Evolutionary conservation across 2,797 vertebrate species (phyloP), one percentile per base, ranked within the genome.

Genomic region (Gymnodraco acuticeps): DNA sequence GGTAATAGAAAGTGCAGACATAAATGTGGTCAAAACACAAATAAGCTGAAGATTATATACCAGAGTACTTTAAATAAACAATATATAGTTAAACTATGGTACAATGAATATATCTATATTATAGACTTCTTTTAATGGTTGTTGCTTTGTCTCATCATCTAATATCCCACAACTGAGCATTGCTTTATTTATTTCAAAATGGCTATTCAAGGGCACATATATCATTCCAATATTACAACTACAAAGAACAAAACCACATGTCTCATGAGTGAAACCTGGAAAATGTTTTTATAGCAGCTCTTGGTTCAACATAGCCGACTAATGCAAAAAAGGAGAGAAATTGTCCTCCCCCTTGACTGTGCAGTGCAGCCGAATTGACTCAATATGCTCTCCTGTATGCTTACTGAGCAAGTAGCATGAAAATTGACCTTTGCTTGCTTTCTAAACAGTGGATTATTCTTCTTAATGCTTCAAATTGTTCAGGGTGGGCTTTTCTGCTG

Each of bases 361-460:
- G 80, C 81, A 77, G 70, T 45, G 50, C 73, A 53, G 85, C 83
- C 83, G 80, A 91, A 94, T 88, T 76, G 88, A 93, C 91, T 88
- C 68, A 81, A 88, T 91, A 83, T 73, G 75, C 82, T 87, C 81
- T 87, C 75, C 85, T 92, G 81, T 83, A 81, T 75, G 89, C 84
- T 90, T 91, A 89, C 89, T 75, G 91, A 87, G 90, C 90, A 90
- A 91, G 90, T 68, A 93, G 91, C 88, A 85, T 93, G 87, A 88
- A 95, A 91, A 94, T 93, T 89, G 93, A 95, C 92, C 91, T 94
- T 94, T 93, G 88, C 93, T 87, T 88, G 89, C 85, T 93, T 94
- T 94, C 84, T 91, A 91, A 94, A 93, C 89, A 88, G 86, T 88
- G 87, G 88, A 93, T 94, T 90, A 88, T 92, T 91, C 82, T 90